Percentiles rank a stretch among this genome's conserved stretches.
phyloP scores from a whole-genome alignment of 2,888 invertebrate genomes.

The Athalia circularis region DNA sequence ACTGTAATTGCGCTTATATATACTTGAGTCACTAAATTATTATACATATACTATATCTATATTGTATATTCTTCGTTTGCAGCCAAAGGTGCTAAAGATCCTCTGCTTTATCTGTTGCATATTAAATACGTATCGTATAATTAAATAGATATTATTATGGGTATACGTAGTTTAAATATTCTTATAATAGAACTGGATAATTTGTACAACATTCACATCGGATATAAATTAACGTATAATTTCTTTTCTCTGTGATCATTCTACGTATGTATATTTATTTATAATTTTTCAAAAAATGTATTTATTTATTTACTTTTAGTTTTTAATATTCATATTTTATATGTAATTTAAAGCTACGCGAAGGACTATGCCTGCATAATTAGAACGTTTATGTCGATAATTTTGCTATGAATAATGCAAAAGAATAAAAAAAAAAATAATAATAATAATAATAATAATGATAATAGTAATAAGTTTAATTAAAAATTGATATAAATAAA shows the following conservation, averaged over 20 bases:
- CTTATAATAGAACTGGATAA: background rate
- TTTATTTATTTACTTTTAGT: background rate
- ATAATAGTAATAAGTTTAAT: background rate
- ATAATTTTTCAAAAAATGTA: background rate
- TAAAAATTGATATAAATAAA: background rate
- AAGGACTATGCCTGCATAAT: conserved; percentile 20
- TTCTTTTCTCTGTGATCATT: conserved; percentile 1
- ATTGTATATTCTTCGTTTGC: too few species aligned
- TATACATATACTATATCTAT: background rate
- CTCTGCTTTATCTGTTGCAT: too few species aligned
- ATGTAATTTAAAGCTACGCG: background rate
- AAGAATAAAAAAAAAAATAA: too few species aligned
- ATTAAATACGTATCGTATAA: background rate
- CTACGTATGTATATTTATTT: background rate
- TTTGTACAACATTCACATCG: background rate
- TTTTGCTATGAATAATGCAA: background rate
- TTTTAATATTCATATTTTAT: conserved; percentile 9
- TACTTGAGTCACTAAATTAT: too few species aligned
- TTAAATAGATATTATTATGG: background rate
- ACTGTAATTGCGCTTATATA: too few species aligned
- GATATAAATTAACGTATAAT: too few species aligned
- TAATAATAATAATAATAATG: background rate
- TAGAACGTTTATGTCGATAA: conserved; percentile 6
- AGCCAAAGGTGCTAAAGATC: too few species aligned
- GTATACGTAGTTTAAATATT: background rate